A percentile compares a stretch with the other conserved stretches of the same genome.
These are phyloP conservation scores for Sigmodon hispidus DNA, from an alignment of 2,113 vertebrate species.

Conservation along the genomic window DNA sequence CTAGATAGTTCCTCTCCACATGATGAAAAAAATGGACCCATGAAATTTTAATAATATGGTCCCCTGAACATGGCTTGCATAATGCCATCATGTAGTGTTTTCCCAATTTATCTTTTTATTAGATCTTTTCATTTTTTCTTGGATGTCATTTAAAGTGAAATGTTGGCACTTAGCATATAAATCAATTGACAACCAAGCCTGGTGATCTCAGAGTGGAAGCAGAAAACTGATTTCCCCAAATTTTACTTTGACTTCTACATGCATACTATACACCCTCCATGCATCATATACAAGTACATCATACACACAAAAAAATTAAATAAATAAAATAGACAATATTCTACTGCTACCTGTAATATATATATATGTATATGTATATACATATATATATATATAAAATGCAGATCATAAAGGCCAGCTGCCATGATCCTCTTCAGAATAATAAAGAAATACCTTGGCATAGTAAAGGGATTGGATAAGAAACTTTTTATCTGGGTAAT, in stretches of 20 bases:
- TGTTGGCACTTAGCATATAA: neutral
- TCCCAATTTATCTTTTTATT: neutral
- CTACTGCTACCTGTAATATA: too few relatives aligned
- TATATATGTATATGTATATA: too few relatives aligned
- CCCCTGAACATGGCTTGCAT: neutral
- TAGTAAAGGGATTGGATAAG: too few relatives aligned
- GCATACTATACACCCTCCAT: too few relatives aligned
- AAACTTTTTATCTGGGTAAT: too few relatives aligned
- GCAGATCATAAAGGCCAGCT: too few relatives aligned
- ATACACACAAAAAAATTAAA: neutral
- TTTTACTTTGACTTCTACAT: too few relatives aligned
- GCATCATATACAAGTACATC: neutral
- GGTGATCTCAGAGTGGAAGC: neutral
- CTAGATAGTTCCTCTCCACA: neutral
- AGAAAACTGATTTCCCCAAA: neutral
- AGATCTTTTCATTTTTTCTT: neutral
- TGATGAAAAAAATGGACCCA: neutral
- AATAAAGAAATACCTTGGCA: too few relatives aligned
- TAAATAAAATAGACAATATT: neutral
- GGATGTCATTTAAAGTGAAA: conserved; percentile 6
- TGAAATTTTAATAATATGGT: neutral
- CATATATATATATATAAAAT: too few relatives aligned
- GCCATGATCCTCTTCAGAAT: too few relatives aligned
- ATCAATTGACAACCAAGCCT: neutral
- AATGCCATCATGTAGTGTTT: neutral